These are phyloP conservation scores for Coregonus ussuriensis DNA, from an alignment of 2,797 vertebrate species.

Conservation along the genomic window DNA sequence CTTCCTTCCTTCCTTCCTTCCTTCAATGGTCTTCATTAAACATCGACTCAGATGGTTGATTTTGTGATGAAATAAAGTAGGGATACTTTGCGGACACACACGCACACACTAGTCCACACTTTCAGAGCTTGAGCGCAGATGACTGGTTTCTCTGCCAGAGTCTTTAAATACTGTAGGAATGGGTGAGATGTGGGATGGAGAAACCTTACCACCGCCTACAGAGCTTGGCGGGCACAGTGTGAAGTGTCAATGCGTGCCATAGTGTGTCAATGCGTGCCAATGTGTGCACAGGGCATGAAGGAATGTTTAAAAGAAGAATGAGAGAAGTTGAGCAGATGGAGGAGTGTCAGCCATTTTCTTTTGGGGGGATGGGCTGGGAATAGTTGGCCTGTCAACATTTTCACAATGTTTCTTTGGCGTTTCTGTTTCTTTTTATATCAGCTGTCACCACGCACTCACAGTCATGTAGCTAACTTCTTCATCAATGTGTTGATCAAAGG, in stretches of 20 bases:
- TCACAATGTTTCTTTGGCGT: background rate
- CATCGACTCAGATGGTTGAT: background rate
- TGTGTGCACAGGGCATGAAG: conserved; percentile 32
- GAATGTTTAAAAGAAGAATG: conserved; percentile 50
- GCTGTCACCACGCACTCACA: background rate
- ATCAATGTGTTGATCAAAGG: background rate
- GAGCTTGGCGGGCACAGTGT: background rate
- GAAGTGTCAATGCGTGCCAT: background rate
- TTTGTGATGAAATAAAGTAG: background rate
- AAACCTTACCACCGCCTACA: background rate
- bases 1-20: background rate
- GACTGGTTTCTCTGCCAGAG: background rate
- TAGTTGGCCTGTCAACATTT: background rate
- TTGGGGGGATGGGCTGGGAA: too few species aligned
- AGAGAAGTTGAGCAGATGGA: conserved; percentile 62
- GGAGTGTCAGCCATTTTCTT: background rate
- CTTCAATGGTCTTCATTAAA: background rate
- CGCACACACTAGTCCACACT: background rate
- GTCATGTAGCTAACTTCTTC: background rate
- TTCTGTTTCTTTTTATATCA: background rate
- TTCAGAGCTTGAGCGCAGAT: background rate
- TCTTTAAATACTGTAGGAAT: background rate
- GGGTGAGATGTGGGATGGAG: background rate
- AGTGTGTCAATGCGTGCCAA: conserved; percentile 18
- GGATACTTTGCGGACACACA: background rate